These are phyloP conservation scores for Panagrolaimus sp. DNA, from an alignment of 1,140 invertebrate species.

Conservation along the genomic window DNA sequence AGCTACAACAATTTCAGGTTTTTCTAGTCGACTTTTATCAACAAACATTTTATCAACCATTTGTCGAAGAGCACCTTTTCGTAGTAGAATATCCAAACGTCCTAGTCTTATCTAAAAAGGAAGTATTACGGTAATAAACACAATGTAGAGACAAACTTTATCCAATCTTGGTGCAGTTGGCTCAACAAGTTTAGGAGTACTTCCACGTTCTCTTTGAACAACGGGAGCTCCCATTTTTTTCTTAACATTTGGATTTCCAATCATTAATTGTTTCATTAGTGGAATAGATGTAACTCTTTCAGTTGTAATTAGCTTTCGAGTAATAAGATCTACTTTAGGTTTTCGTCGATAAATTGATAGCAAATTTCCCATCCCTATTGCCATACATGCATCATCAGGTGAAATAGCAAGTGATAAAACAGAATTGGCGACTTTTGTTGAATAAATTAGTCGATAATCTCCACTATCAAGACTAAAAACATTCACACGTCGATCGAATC, in stretches of 20 bases:
- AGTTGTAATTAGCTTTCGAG: background rate
- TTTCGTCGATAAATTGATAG: constrained; percentile 73
- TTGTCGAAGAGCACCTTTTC: constrained; percentile 25
- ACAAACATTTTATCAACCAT: constrained; percentile 28
- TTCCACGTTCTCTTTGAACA: constrained; percentile 7
- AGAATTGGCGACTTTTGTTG: constrained; percentile 80
- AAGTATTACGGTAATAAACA: constrained; percentile 11
- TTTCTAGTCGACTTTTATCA: constrained; percentile 15
- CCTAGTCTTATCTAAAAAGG: constrained; percentile 37
- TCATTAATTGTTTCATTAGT: background rate
- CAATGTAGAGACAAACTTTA: constrained; percentile 12
- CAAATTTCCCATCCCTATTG: constrained; percentile 76
- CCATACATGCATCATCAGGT: constrained; percentile 74
- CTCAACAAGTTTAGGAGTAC: constrained; percentile 15
- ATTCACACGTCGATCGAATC: constrained; percentile 83
- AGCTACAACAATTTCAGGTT: constrained; percentile 34
- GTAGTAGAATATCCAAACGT: constrained; percentile 28
- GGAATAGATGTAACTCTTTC: constrained; percentile 16
- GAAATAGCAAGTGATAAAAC: constrained; percentile 76
- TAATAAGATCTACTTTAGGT: background rate
- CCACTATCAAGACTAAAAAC: constrained; percentile 73
- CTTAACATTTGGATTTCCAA: constrained; percentile 11
- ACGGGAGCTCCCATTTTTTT: background rate
- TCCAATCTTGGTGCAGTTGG: constrained; percentile 28
- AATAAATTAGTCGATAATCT: constrained; percentile 78